phyloP scores from a whole-genome alignment of 37 sponge, comb jelly and placozoan species.

The Dysidea cf. avara region DNA sequence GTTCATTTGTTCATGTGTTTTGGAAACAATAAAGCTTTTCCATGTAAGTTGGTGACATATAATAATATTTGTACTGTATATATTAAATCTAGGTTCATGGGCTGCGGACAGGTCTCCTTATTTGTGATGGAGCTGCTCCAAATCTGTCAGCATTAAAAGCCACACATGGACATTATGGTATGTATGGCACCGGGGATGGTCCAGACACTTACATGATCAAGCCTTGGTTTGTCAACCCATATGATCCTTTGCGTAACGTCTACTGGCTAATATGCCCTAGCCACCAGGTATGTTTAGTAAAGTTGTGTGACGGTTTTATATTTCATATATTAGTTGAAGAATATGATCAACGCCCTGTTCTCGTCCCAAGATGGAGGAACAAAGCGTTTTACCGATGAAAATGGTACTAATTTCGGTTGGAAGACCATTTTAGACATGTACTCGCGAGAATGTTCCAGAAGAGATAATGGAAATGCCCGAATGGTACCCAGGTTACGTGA shows the following conservation, averaged over 20 bases:
- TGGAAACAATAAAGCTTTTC: too few relatives aligned
- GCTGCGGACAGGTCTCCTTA: too few relatives aligned
- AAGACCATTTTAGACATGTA: constrained; percentile 13
- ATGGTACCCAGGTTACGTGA: constrained; percentile 19
- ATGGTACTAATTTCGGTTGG: constrained; percentile 40
- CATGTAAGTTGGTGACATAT: too few relatives aligned
- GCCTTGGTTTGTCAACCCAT: background rate
- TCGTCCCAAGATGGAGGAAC: constrained; percentile 21
- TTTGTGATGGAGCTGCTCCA: too few relatives aligned
- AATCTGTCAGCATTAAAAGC: too few relatives aligned
- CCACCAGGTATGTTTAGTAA: constrained; percentile 18
- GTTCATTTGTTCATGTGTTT: too few relatives aligned
- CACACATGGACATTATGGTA: background rate
- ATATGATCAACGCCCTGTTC: constrained; percentile 15
- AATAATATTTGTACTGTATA: too few relatives aligned
- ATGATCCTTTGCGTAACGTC: background rate
- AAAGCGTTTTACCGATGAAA: constrained; percentile 1
- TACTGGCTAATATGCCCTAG: constrained; percentile 26
- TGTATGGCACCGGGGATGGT: background rate
- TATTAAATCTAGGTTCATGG: too few relatives aligned
- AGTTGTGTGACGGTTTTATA: background rate
- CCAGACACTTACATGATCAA: background rate
- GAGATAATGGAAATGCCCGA: background rate
- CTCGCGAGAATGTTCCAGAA: constrained; percentile 17
- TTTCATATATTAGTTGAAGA: constrained; percentile 36